phyloP scores from a whole-genome alignment of 2,113 vertebrate species.

The Gnathonemus longibarbis region DNA sequence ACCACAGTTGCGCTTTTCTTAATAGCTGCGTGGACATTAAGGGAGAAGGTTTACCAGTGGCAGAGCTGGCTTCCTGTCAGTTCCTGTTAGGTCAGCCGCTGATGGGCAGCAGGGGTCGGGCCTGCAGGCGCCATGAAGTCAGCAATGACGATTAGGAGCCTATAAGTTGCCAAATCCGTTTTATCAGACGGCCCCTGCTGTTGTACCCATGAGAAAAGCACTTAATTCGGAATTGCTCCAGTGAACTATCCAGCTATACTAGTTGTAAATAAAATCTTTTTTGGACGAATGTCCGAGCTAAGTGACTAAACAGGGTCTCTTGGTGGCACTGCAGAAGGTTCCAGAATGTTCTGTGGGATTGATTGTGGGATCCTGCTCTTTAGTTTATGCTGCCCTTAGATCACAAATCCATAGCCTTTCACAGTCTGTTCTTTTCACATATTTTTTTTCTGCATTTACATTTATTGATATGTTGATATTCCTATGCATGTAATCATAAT shows the following conservation, averaged over 20 bases:
- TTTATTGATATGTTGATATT: neutral
- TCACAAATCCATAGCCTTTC: neutral
- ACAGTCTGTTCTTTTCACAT: neutral
- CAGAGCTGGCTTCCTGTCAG: neutral
- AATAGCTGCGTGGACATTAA: neutral
- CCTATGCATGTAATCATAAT: neutral
- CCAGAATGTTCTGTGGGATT: neutral
- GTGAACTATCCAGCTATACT: neutral
- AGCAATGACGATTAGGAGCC: neutral
- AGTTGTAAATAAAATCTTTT: conserved; percentile 1
- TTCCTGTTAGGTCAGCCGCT: neutral
- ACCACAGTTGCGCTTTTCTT: neutral
- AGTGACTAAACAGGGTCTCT: neutral
- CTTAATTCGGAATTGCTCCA: neutral
- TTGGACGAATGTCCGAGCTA: neutral
- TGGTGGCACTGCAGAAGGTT: neutral
- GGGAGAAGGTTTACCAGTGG: neutral
- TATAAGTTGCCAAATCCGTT: neutral
- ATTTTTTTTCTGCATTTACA: neutral
- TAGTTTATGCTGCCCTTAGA: neutral
- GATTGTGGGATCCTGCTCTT: neutral
- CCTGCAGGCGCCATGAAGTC: neutral
- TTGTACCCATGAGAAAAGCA: conserved; percentile 1
- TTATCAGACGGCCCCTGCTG: neutral
- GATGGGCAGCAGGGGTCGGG: neutral